Evolutionary conservation across 2,797 vertebrate species (phyloP).

Genomic region (Leptoclinus maculatus): DNA sequence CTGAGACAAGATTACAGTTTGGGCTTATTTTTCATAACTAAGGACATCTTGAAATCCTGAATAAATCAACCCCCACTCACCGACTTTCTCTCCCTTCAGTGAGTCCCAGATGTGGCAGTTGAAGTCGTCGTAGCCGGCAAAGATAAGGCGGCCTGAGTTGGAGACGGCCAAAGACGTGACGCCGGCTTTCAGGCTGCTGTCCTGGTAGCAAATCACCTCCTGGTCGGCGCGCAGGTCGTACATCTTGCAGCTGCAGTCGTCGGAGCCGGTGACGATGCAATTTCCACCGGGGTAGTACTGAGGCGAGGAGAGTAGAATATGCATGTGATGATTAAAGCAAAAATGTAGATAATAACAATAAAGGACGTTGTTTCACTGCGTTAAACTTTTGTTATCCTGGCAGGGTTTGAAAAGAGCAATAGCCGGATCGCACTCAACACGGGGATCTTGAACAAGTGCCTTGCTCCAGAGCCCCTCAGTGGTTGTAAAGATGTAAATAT

Average conservation of each 20-base stretch:
- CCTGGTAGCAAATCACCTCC: constrained; percentile 79
- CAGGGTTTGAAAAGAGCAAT: background rate
- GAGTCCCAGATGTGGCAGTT: constrained; percentile 98
- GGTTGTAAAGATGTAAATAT: background rate
- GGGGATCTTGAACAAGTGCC: background rate
- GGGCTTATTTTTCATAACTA: too few species aligned
- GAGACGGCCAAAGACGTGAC: constrained; percentile 85
- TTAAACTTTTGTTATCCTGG: background rate
- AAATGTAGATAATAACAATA: background rate
- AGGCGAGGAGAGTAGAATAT: background rate
- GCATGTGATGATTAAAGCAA: background rate
- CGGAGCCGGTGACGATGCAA: constrained; percentile 91
- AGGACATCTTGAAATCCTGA: background rate
- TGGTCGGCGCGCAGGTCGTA: constrained; percentile 89
- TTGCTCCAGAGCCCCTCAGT: background rate
- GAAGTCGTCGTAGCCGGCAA: constrained; percentile 97
- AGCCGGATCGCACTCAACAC: background rate
- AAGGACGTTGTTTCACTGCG: background rate
- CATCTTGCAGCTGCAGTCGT: constrained; percentile 93
- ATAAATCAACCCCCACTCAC: constrained; percentile 57
- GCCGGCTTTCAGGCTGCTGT: constrained; percentile 76
- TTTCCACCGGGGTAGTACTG: constrained; percentile 92
- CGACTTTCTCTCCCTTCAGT: constrained; percentile 85
- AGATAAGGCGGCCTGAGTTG: constrained; percentile 88
- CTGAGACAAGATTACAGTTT: background rate